Conservation (phyloP, 2,888 invertebrate species). For the Macrophya annulata region DNA sequence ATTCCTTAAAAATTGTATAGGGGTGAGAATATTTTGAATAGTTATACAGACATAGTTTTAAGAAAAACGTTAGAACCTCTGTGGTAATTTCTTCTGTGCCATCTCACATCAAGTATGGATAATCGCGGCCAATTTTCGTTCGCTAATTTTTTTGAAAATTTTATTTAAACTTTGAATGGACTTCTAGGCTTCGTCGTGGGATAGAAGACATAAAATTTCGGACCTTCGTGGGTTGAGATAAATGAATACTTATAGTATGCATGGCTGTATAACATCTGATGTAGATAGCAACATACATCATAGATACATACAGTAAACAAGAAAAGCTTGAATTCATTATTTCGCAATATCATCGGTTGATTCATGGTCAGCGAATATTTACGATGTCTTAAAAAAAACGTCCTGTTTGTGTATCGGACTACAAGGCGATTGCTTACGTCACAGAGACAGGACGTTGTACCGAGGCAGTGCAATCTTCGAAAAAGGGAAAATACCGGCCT, state of each 20-base stretch:
- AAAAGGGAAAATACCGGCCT: slow-evolving; percentile 15
- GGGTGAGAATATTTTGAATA: not conserved
- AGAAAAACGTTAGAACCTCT: not conserved
- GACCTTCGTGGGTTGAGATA: not conserved
- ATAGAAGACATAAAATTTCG: not conserved
- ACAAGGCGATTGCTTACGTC: slow-evolving; percentile 35
- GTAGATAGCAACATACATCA: not conserved
- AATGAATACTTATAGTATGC: not conserved
- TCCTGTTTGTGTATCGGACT: slow-evolving; percentile 36
- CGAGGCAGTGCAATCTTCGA: not conserved
- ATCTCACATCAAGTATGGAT: not conserved
- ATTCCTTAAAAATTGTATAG: not conserved
- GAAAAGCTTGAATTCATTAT: slow-evolving; percentile 9
- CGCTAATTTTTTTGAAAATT: slow-evolving; percentile 15
- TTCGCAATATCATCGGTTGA: slow-evolving; percentile 21
- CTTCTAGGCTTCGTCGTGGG: slow-evolving; percentile 33
- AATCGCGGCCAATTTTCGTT: not conserved
- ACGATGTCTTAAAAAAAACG: not conserved
- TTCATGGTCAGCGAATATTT: slow-evolving; percentile 2
- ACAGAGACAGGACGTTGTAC: slow-evolving; percentile 33
- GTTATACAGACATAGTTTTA: not conserved
- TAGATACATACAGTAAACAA: slow-evolving; percentile 17
- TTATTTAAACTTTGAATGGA: slow-evolving; percentile 42
- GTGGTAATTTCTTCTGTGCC: not conserved
- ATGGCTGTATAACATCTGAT: not conserved